Percentiles rank a stretch among this genome's conserved stretches.
Evolutionary conservation across 2,113 vertebrate species (phyloP).

Genomic region (Macaca nemestrina): DNA sequence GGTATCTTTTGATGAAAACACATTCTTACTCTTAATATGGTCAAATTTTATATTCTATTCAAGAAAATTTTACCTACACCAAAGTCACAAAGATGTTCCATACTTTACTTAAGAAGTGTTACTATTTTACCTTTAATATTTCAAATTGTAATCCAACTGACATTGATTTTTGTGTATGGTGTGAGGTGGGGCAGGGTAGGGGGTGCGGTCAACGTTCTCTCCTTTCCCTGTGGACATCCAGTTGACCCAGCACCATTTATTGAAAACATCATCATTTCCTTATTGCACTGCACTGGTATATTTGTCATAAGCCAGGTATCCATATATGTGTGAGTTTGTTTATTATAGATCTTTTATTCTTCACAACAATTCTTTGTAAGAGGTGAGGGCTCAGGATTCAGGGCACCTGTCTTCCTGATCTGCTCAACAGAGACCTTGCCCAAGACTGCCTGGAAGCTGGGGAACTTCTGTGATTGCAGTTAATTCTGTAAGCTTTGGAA

Average conservation of each 20-base stretch:
- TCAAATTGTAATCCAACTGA: not conserved
- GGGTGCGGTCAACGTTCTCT: not conserved
- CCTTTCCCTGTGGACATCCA: not conserved
- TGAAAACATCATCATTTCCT: not conserved
- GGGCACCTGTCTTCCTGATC: not conserved
- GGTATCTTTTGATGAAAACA: not conserved
- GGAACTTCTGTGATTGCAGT: not conserved
- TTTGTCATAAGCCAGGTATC: not conserved
- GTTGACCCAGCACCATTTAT: not conserved
- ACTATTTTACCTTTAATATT: not conserved
- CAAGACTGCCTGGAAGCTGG: not conserved
- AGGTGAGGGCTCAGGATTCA: not conserved
- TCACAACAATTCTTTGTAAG: not conserved
- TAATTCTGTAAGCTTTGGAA: not conserved
- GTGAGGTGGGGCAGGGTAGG: not conserved
- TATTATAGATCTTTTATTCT: not conserved
- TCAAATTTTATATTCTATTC: not conserved
- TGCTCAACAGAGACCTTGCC: not conserved
- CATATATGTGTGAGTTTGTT: not conserved
- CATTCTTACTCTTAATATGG: not conserved
- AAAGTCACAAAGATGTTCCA: not conserved
- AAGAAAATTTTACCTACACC: not conserved
- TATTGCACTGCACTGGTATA: not conserved
- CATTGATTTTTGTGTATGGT: not conserved
- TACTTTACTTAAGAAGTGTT: not conserved